phyloP scores from a whole-genome alignment of 1,140 invertebrate genomes.

The Paracyclopina nana region DNA sequence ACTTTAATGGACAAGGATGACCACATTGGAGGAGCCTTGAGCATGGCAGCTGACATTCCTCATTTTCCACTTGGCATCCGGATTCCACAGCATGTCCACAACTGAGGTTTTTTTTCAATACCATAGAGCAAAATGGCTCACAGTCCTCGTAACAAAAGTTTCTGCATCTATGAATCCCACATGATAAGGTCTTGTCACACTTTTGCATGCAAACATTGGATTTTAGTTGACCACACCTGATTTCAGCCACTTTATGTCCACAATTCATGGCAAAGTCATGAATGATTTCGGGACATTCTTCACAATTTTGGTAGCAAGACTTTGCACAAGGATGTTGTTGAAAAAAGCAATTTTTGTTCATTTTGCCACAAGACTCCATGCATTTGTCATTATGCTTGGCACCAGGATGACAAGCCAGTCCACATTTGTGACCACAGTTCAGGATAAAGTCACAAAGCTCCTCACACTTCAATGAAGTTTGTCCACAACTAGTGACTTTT shows the following conservation, averaged over 20 bases:
- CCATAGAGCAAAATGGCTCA: too few relatives aligned
- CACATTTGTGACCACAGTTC: neutral
- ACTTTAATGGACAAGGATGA: constrained; percentile 14
- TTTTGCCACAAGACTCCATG: constrained; percentile 14
- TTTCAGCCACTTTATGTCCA: neutral
- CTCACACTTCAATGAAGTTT: neutral
- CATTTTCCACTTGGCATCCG: too few relatives aligned
- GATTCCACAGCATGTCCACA: too few relatives aligned
- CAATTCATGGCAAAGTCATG: neutral
- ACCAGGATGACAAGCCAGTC: neutral
- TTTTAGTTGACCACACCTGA: neutral
- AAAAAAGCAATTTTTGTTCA: constrained; percentile 12
- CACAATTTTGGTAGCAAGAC: neutral
- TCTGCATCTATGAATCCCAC: too few relatives aligned
- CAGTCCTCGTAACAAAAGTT: too few relatives aligned
- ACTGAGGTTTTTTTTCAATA: too few relatives aligned
- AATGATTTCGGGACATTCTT: neutral
- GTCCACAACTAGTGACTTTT: neutral
- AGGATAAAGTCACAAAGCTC: neutral
- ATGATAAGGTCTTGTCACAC: too few relatives aligned
- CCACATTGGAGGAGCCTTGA: constrained; percentile 15
- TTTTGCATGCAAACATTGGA: too few relatives aligned
- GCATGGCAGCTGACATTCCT: constrained; percentile 12
- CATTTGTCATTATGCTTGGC: neutral
- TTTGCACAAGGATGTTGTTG: constrained; percentile 3